Conservation (phyloP, 2,888 invertebrate species). For the Philhelius pedissequus region DNA sequence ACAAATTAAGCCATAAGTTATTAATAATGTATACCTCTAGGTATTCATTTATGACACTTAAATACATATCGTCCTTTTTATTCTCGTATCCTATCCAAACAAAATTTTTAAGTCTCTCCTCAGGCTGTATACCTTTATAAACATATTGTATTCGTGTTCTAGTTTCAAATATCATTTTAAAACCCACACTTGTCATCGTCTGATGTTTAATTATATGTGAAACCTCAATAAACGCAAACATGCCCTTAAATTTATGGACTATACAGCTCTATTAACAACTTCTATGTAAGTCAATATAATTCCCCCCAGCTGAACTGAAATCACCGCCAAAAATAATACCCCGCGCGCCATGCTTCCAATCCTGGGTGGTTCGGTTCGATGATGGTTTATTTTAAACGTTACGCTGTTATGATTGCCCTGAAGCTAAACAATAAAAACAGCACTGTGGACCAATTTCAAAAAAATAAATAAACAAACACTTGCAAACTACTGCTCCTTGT, state of each 20-base stretch:
- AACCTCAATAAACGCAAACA: slow-evolving; percentile 38
- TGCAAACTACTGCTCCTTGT: slow-evolving; percentile 40
- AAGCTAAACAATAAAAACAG: slow-evolving; percentile 32
- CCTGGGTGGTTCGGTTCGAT: no score
- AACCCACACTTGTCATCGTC: neutral
- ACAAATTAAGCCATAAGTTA: no score
- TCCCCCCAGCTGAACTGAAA: neutral
- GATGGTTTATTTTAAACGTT: slow-evolving; percentile 24
- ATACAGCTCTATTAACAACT: slow-evolving; percentile 24
- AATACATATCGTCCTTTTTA: no score
- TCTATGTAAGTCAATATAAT: slow-evolving; percentile 4
- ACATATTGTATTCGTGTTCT: no score
- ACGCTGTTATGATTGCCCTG: neutral
- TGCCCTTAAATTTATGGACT: slow-evolving; percentile 45
- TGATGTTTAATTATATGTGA: neutral
- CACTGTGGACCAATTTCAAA: slow-evolving; percentile 13
- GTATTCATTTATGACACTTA: no score
- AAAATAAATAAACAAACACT: slow-evolving; percentile 42
- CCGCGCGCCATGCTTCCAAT: no score
- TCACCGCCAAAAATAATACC: neutral
- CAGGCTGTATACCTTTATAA: no score
- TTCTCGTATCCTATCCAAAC: no score
- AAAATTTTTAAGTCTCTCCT: no score
- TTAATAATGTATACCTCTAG: no score
- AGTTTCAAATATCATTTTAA: no score